A percentile compares a stretch with the other conserved stretches of the same genome.
Evolutionary conservation across 2,888 invertebrate genomes (phyloP).

Genomic region (Azorinus chamasolen): DNA sequence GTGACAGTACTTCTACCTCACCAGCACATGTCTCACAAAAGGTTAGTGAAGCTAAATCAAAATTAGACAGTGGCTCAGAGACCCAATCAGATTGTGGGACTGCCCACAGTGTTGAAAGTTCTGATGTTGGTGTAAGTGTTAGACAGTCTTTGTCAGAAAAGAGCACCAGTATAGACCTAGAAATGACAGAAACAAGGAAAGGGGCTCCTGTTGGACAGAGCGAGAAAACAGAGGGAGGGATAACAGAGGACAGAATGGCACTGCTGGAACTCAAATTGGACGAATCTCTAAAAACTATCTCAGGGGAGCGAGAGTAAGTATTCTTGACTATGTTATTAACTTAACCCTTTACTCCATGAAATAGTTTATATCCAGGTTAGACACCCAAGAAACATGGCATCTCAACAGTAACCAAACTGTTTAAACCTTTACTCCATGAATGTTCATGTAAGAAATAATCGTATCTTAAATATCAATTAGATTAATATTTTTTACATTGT

Average conservation of each 20-base stretch:
- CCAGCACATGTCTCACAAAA: slow-evolving; percentile 18
- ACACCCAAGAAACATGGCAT: too few species aligned
- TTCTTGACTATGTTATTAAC: not conserved
- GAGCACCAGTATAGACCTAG: not conserved
- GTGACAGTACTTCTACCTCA: slow-evolving; percentile 29
- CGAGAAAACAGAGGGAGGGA: slow-evolving; percentile 50
- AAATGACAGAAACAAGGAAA: not conserved
- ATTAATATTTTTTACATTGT: too few species aligned
- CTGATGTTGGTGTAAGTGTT: not conserved
- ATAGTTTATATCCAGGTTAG: too few species aligned
- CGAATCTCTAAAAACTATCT: slow-evolving; percentile 91
- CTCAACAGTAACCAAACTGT: too few species aligned
- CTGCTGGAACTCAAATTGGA: slow-evolving; percentile 90
- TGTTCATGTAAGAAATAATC: too few species aligned
- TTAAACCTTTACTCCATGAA: too few species aligned
- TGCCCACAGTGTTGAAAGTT: not conserved
- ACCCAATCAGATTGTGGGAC: not conserved
- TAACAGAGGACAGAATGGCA: slow-evolving; percentile 77
- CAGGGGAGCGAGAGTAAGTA: slow-evolving; percentile 91
- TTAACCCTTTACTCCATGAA: not conserved
- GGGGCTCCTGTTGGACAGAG: not conserved
- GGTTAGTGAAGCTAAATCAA: slow-evolving; percentile 7
- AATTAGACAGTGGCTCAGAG: not conserved
- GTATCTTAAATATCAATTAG: too few species aligned
- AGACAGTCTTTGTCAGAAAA: not conserved